Evolutionary conservation across 2,888 invertebrate genomes (phyloP), one percentile per base, ranked within the genome.

Genomic region (Ormyrus rosae): DNA sequence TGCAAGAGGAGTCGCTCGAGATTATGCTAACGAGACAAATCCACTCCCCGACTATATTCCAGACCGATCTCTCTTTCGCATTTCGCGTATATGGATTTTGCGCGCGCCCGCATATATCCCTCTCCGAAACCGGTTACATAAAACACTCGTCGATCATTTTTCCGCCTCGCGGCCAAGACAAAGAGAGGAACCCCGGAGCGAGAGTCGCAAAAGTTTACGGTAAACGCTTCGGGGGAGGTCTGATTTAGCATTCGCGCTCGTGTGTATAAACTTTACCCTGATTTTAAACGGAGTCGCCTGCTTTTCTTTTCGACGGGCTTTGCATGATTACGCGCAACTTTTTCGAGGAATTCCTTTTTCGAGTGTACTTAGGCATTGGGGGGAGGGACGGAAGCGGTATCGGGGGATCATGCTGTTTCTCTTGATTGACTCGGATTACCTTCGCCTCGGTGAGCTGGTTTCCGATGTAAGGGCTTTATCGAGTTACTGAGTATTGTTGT

Each of bases 21-120:
- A 88, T 88, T 88, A 88, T 89, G 88, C 87, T 88, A 89, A 89
- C 87, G 85, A 88, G 86, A 85, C 85, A 85, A 88, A 85, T 85
- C 85, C 83, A 79, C 77, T 77, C 76, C 83, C 53, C 13, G 51
- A 55, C 67, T 72, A 50, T 68, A 78, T 74, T 58, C 67, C 48
- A 48, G 45, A 60, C 50, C 13, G 48, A 9, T 46, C 19, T 50
- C 48, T 34, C 34, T 34, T 34, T 34, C 34, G 4, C 34, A 34
- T 34, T 34, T 34, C 34, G 13, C 34, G 34, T 34, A 34, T 34
- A 34, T 34, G 34, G 34, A 34, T 34, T 34, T 34, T 34, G 34
- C 34, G 4, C 34, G 34, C 34, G 34, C 34, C 34, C 34, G 34
- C 34, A 34, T 34, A 34, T 34, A 34, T 34, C 34, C 34, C 34